Percentiles rank a stretch among this genome's conserved stretches.
Evolutionary conservation across 2,113 vertebrate genomes (phyloP).

Genomic region (Thalassoma bifasciatum): DNA sequence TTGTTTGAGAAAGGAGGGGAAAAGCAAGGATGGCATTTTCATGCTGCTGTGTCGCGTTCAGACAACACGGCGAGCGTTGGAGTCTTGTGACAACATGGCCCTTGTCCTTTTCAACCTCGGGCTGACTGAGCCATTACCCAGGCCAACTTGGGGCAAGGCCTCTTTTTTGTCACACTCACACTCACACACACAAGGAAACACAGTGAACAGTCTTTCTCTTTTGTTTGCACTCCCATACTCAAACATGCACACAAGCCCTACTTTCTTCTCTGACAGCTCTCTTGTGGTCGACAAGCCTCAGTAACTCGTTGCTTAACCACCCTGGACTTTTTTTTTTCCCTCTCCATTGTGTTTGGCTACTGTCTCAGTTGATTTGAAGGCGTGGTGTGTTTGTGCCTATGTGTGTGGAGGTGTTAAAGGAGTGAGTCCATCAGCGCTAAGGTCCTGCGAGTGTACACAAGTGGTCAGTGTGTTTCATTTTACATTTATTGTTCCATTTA

Average conservation of each 20-base stretch:
- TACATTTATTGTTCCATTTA: conserved; percentile 25
- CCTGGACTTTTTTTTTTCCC: conserved; percentile 52
- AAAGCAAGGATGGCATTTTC: conserved; percentile 21
- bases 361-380: conserved; percentile 69
- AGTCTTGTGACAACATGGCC: conserved; percentile 53
- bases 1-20: conserved; percentile 14
- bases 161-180: conserved; percentile 44
- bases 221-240: conserved; percentile 74
- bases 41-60: neutral
- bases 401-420: conserved; percentile 42
- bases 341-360: conserved; percentile 72
- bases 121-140: conserved; percentile 63
- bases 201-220: conserved; percentile 57
- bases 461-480: conserved; percentile 8
- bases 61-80: conserved; percentile 13
- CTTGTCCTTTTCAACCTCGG: conserved; percentile 61
- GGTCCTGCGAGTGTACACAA: conserved; percentile 13
- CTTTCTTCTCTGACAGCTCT: conserved; percentile 75
- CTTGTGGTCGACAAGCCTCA: conserved; percentile 73
- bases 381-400: conserved; percentile 18
- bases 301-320: conserved; percentile 74
- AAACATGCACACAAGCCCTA: conserved; percentile 72
- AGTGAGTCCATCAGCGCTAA: conserved; percentile 33
- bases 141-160: conserved; percentile 53
- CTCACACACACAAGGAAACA: conserved; percentile 41